Conservation (phyloP, 2,888 invertebrate species). For the Fragum whitleyi region DNA sequence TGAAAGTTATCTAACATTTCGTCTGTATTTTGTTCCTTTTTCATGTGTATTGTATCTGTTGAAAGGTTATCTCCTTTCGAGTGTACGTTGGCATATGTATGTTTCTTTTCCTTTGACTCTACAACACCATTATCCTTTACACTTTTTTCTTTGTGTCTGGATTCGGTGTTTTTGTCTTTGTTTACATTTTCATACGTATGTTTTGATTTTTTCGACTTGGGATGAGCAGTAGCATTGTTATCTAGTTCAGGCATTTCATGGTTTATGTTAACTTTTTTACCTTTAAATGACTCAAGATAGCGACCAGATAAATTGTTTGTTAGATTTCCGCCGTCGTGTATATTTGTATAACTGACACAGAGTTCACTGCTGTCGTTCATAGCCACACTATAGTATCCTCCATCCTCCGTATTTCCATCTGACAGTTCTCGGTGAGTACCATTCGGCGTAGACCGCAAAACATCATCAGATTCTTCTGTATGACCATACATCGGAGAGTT, state of each 20-base stretch:
- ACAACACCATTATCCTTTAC: no score
- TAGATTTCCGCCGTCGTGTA: not conserved
- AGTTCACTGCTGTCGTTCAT: not conserved
- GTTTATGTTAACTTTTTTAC: not conserved
- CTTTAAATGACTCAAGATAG: not conserved
- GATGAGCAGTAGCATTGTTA: no score
- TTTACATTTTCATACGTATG: no score
- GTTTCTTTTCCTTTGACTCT: no score
- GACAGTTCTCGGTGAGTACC: not conserved
- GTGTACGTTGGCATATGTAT: not conserved
- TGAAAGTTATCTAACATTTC: not conserved
- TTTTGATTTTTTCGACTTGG: no score
- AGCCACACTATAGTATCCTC: not conserved
- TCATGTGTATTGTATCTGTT: not conserved
- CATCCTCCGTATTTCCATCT: not conserved
- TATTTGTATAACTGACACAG: not conserved
- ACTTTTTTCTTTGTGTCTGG: no score
- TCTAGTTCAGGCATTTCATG: no score
- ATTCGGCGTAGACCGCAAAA: not conserved
- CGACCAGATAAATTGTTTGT: not conserved
- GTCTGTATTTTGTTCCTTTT: not conserved
- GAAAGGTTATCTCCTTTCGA: not conserved
- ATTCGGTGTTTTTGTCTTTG: no score
- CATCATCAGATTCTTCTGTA: not conserved
- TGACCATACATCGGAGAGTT: slow-evolving; percentile 7